Base-by-base conservation (phyloP, 2,888 invertebrate genomes). In the Yponomeuta evonymella region DNA sequence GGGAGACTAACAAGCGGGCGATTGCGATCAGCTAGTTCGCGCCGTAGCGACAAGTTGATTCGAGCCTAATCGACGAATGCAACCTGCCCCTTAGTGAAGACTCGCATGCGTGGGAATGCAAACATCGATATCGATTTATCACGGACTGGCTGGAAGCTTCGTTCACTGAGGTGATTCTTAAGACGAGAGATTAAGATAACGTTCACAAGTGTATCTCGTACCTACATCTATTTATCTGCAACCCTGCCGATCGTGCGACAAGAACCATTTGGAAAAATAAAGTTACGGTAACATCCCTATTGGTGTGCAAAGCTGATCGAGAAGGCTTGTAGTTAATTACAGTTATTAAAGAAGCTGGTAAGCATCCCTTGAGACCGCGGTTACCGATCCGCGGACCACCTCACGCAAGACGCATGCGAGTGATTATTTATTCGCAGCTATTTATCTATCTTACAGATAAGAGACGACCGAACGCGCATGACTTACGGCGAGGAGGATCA, bases 11-110 rank as follows among this genome's bases (percentile, higher is more conserved):
- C 88, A 84, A 88, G 87, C 79, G 77, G 51, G 73, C 82, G 88
- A 89, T 88, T 82, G 84, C 85, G 78, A 89, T 88, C 87, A 76
- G 81, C 81, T 85, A 86, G 86, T 87, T 87, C 85, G 82, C 86
- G 80, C 84, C 83, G 79, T 82, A 82, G 79, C 82, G 84, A 85
- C 87, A 84, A 86, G 81, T 85, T 84, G 87, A 85, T 84, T 81
- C 79, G 75, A 77, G 79, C 77, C 81, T 78, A 82, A 43, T 83
- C 77, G 76, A 75, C 76, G 43, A 63, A 70, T 67, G 78, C 75
- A 75, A 76, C 77, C 77, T 78, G 77, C 74, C 76, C 75, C 73
- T 76, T 78, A 82, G 80, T 76, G 80, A 75, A 74, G 81, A 9
- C 23, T 12, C 63, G 23, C 67, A 36, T 36, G 65, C 30, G 33